Base-by-base conservation (phyloP, 2,888 invertebrate genomes). In the Heteromurus nitidus region DNA sequence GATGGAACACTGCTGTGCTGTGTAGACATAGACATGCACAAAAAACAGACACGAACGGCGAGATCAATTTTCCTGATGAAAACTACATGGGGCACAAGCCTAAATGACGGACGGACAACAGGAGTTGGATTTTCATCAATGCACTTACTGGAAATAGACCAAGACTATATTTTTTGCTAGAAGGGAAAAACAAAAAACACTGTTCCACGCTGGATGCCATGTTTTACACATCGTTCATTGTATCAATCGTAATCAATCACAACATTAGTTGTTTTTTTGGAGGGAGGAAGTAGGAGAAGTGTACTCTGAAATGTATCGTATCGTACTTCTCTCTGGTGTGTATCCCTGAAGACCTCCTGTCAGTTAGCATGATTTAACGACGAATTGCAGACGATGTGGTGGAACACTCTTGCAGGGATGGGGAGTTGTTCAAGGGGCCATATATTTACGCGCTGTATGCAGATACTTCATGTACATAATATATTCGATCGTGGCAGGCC, bases 191-290 rank as follows among this genome's bases (percentile, higher is more conserved):
- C 24, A 13, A 58, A 11, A 60, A 50, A 69, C 50, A 55, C 42
- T 30, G n/a, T 68, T 76, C 26, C 22, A 7, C 42, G 67, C 50
- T 16, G 30, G 22, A 69, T 68, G 31, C 69, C 62, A 70, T 79
- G 70, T 79, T 79, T 70, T 79, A 70, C 79, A 79, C 79, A 79
- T 79, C 79, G 44, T 79, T 79, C 65, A 70, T 79, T 53, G 70
- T 70, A 79, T 69, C 70, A 79, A 42, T 70, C 53, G 70, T 70
- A 79, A 79, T 79, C 79, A 79, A 79, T 79, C 79, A 79, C 79
- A 42, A 28, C 67, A 62, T 47, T 70, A 64, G 50, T 20, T 36
- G 60, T 69, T 58, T 67, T 24, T 0, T 24, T 76, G 28, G n/a
- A n/a, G n/a, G 18, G 68, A 60, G 22, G 11, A 42, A 30, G 30